Base-by-base conservation (phyloP, 1,140 invertebrate genomes). In the Cotesia chilonis region DNA sequence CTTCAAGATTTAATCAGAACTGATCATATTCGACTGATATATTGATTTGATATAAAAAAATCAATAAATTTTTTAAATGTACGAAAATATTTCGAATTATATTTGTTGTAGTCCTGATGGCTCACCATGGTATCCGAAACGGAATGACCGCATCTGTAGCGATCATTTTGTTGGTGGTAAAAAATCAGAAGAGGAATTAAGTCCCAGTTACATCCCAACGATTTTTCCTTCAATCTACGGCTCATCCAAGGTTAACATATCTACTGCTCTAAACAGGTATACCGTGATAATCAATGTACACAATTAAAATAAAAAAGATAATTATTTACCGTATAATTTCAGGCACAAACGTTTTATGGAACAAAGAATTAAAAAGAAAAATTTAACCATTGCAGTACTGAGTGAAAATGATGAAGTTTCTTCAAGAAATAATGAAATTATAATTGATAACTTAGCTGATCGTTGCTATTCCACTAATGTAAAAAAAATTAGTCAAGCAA, bases 101-200 rank as follows among this genome's bases (percentile, higher is more conserved):
- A 51, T 63, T 59, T 69, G 64, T 78, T 63, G 74, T 41, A 75
- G 74, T 71, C 37, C 52, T 69, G 71, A 75, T 75, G 71, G 71
- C 41, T 69, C 71, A 47, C 59, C 28, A 36, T 75, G 66, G 71
- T 38, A 9, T 38, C 74, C 71, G 63, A 71, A 68, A 28, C 35
- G 55, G 64, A 54, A 12, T 28, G 35, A 68, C 17, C 6, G 4
- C 20, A 75, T 75, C 35, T 75, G 71, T 55, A 75, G 70, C 65
- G 60, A 68, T 12, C 70, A 75, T 69, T 75, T 75, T 57, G 65
- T 75, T 36, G 71, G 71, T 51, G 68, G 68, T 59, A 6, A 73
- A 65, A 72, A 73, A 47, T 36, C 68, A 10, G 74, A 72, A 10
- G 41, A 59, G 47, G 55, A 35, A 41, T 57, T 73, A 68, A 28